phyloP scores from a whole-genome alignment of 2,888 invertebrate species.

The Morpho helenor region DNA sequence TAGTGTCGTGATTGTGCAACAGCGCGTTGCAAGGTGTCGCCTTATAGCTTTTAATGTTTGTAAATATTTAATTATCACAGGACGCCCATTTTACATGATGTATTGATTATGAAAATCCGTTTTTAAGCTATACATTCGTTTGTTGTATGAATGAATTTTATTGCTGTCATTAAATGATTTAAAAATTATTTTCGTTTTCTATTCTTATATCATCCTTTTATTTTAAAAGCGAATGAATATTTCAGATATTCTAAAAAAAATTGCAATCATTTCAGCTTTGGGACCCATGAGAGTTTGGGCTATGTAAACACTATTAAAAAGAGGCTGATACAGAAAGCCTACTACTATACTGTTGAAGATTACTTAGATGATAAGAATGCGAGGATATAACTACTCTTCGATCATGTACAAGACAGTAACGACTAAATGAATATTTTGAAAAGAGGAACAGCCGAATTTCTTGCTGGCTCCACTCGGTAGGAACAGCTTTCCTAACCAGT shows the following conservation, averaged over 20 bases:
- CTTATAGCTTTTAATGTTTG: slow-evolving; percentile 33
- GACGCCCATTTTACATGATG: slow-evolving; percentile 30
- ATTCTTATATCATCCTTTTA: not conserved
- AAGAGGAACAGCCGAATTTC: too few species aligned
- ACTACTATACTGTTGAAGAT: too few species aligned
- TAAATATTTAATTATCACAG: slow-evolving; percentile 28
- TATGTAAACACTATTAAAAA: too few species aligned
- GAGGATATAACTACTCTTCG: too few species aligned
- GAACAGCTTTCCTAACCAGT: too few species aligned
- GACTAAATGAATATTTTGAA: too few species aligned
- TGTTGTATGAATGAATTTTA: slow-evolving; percentile 60
- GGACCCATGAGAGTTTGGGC: too few species aligned
- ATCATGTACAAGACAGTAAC: too few species aligned
- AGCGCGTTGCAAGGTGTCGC: slow-evolving; percentile 33
- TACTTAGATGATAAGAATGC: too few species aligned
- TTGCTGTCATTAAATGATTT: slow-evolving; percentile 60
- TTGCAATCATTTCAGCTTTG: not conserved
- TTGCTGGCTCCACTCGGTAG: too few species aligned
- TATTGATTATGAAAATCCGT: slow-evolving; percentile 31
- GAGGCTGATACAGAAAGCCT: too few species aligned
- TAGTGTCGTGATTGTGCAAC: slow-evolving; percentile 8
- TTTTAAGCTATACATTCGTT: slow-evolving; percentile 34
- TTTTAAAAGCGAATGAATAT: too few species aligned
- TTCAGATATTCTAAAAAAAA: not conserved
- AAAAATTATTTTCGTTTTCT: slow-evolving; percentile 27